phyloP scores from a whole-genome alignment of 1,140 invertebrate genomes.

The Gryon sp. region DNA sequence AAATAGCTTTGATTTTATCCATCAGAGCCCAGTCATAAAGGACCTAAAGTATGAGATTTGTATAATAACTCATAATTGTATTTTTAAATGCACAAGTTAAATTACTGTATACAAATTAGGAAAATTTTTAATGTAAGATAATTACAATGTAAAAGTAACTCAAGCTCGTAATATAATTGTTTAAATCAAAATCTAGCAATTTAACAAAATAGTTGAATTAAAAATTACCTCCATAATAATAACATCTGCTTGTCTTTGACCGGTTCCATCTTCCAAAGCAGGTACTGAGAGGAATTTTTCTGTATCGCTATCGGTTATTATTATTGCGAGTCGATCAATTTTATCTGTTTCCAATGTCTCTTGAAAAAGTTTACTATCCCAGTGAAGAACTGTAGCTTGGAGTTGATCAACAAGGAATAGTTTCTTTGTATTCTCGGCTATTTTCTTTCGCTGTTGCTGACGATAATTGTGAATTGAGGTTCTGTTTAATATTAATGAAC shows the following conservation, averaged over 20 bases:
- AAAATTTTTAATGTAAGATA: too few species aligned
- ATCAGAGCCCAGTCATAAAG: background rate
- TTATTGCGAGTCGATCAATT: slow-evolving; percentile 10
- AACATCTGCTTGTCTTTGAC: slow-evolving; percentile 17
- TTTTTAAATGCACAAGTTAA: too few species aligned
- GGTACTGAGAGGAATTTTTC: slow-evolving; percentile 14
- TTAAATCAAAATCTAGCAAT: background rate
- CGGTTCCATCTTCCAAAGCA: slow-evolving; percentile 12
- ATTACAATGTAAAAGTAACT: too few species aligned
- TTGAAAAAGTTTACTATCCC: slow-evolving; percentile 13
- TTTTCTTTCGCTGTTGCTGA: slow-evolving; percentile 1
- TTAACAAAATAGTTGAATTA: slow-evolving; percentile 8
- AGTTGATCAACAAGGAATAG: background rate
- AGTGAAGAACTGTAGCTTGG: slow-evolving; percentile 12
- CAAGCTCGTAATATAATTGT: background rate
- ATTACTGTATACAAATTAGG: too few species aligned
- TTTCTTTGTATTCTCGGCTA: slow-evolving; percentile 3
- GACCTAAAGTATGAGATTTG: background rate
- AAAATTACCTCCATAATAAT: slow-evolving; percentile 12
- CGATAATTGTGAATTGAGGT: background rate
- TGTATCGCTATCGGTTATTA: slow-evolving; percentile 5
- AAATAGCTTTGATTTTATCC: slow-evolving; percentile 8
- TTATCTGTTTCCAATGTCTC: background rate
- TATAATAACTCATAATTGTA: too few species aligned
- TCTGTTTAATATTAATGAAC: slow-evolving; percentile 11